phyloP scores from a whole-genome alignment of 2,888 invertebrate species.

The Pristionchus mayeri region DNA sequence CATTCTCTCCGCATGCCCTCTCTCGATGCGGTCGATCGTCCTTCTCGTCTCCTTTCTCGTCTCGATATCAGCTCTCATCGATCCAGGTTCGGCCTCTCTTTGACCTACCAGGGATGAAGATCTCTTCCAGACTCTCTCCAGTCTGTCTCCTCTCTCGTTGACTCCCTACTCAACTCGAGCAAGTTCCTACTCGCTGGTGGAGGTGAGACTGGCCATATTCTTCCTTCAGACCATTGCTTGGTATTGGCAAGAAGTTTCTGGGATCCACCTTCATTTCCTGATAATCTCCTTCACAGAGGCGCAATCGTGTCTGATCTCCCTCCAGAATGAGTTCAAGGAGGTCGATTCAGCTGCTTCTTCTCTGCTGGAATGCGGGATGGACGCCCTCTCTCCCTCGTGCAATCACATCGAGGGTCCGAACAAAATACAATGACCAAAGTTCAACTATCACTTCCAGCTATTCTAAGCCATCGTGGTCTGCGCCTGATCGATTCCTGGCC shows the following conservation, averaged over 20 bases:
- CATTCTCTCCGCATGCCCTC: background rate
- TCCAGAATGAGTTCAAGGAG: background rate
- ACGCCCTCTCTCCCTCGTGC: background rate
- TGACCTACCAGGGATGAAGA: background rate
- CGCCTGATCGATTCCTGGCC: constrained; percentile 38
- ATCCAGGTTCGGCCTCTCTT: background rate
- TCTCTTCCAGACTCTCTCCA: background rate
- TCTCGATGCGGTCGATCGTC: background rate
- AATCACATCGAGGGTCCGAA: background rate
- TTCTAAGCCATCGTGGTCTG: background rate
- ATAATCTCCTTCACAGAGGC: background rate
- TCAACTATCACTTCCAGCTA: constrained; percentile 7
- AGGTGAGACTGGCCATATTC: background rate
- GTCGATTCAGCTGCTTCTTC: background rate
- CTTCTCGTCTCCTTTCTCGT: background rate
- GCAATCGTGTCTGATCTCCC: background rate
- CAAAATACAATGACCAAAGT: background rate
- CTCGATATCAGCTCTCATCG: background rate
- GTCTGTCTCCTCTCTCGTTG: background rate
- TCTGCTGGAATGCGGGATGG: background rate
- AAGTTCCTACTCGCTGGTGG: background rate
- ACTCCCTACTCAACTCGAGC: background rate
- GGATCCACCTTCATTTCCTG: background rate
- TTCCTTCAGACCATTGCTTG: background rate
- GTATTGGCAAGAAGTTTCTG: background rate